Percentiles rank a stretch among this genome's conserved stretches.
These are phyloP conservation scores for Hypocryptadius cinnamomeus DNA, from an alignment of 2,113 vertebrate species.

Conservation along the genomic window DNA sequence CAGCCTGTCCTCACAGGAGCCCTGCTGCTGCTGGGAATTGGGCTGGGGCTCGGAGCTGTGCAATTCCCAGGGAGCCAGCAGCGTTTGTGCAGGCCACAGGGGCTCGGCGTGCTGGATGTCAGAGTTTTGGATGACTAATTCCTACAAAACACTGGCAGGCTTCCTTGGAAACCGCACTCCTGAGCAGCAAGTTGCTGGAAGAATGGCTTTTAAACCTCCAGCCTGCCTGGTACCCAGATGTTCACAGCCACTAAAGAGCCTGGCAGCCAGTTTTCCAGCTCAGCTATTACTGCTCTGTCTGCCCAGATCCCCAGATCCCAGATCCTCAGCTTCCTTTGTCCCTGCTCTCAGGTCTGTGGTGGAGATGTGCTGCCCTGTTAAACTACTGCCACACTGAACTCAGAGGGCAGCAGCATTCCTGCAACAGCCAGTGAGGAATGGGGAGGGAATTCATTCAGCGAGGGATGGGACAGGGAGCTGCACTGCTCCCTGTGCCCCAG, in stretches of 20 bases:
- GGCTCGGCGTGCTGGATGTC: neutral
- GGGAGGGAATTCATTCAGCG: neutral
- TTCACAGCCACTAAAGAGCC: neutral
- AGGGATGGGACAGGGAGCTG: neutral
- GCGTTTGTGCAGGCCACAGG: neutral
- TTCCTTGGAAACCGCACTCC: neutral
- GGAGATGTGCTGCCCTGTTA: neutral
- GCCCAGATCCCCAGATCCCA: neutral
- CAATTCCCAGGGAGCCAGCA: neutral
- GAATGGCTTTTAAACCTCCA: neutral
- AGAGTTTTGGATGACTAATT: neutral
- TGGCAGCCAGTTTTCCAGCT: neutral
- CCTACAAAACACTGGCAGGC: slow-evolving; percentile 1
- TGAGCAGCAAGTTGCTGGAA: neutral
- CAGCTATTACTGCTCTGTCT: neutral
- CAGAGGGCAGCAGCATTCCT: neutral
- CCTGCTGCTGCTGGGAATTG: neutral
- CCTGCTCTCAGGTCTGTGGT: neutral
- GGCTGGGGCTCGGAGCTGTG: neutral
- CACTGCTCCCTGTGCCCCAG: neutral
- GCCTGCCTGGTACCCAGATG: neutral
- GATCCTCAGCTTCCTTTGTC: neutral
- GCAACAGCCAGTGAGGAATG: neutral
- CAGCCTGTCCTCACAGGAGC: neutral
- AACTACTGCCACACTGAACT: neutral